Evolutionary conservation across 1,140 invertebrate genomes (phyloP).

Genomic region (Diachasma alloeum): DNA sequence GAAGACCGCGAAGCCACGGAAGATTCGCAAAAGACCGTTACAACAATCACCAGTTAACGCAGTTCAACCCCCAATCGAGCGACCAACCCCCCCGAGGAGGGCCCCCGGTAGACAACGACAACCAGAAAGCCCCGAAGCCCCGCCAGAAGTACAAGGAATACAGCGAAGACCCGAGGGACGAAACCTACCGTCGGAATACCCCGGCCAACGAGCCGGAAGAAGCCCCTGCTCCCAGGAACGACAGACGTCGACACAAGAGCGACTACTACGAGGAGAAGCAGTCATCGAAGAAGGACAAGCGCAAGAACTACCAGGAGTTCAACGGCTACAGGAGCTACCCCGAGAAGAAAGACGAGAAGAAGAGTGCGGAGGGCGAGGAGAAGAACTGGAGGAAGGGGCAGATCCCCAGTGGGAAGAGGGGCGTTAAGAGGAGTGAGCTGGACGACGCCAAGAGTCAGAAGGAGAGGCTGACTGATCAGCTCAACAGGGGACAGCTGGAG

Average conservation of each 20-base stretch:
- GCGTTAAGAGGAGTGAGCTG: constrained; percentile 41
- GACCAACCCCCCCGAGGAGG: background rate
- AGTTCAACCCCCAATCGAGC: background rate
- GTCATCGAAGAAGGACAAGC: constrained; percentile 33
- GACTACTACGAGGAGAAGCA: constrained; percentile 34
- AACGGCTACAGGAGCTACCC: constrained; percentile 22
- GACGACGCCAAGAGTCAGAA: constrained; percentile 73
- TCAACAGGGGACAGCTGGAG: constrained; percentile 81
- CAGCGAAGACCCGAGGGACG: constrained; percentile 13
- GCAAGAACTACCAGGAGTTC: constrained; percentile 32
- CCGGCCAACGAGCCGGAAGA: background rate
- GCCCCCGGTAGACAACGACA: constrained; percentile 2
- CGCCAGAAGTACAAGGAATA: constrained; percentile 13
- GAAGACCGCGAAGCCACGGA: constrained; percentile 27
- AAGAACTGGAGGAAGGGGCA: constrained; percentile 50
- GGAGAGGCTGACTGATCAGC: constrained; percentile 82
- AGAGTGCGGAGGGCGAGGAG: constrained; percentile 43
- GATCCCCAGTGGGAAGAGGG: constrained; percentile 34
- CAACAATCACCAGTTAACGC: constrained; percentile 26
- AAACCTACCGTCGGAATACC: background rate
- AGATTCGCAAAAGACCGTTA: constrained; percentile 44
- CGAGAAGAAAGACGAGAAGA: constrained; percentile 32
- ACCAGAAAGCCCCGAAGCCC: background rate
- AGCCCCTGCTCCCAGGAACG: background rate
- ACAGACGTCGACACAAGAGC: background rate